phyloP scores from a whole-genome alignment of 1,140 invertebrate species.

The Lasioglossum albipes region DNA sequence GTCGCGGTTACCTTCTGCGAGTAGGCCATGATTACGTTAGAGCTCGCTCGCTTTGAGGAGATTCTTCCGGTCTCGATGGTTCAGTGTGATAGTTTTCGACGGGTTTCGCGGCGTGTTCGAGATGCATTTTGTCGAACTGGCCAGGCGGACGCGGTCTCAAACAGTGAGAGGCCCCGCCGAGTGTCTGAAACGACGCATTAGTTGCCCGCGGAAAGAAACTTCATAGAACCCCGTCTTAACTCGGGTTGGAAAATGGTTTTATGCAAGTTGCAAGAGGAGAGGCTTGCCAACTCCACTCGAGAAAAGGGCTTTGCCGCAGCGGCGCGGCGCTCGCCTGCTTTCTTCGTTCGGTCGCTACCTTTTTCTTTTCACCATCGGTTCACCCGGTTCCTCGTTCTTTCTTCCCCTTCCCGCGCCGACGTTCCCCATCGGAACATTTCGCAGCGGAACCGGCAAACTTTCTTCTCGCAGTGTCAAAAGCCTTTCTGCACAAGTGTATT shows the following conservation, averaged over 20 bases:
- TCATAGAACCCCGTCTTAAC: constrained; percentile 28
- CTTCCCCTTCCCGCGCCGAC: neutral
- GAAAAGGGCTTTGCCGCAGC: constrained; percentile 38
- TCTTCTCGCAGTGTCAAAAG: neutral
- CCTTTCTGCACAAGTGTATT: neutral
- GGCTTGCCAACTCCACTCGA: constrained; percentile 42
- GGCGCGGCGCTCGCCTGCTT: constrained; percentile 11
- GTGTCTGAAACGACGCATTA: constrained; percentile 47
- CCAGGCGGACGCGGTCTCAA: neutral
- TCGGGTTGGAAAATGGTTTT: constrained; percentile 46
- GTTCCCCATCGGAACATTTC: constrained; percentile 16
- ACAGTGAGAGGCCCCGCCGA: constrained; percentile 6
- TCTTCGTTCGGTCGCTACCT: constrained; percentile 9
- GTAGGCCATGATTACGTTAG: too few species aligned
- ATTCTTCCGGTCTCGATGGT: neutral
- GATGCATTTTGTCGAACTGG: neutral
- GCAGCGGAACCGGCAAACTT: neutral
- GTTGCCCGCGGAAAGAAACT: constrained; percentile 47
- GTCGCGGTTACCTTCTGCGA: neutral
- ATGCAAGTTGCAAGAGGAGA: constrained; percentile 56
- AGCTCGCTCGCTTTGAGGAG: neutral
- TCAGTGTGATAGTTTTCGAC: neutral
- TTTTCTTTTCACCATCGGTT: neutral
- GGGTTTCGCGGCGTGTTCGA: neutral
- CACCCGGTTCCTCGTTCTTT: neutral